Conservation (phyloP, 2,888 invertebrate genomes). For the Keiferia lycopersicella region DNA sequence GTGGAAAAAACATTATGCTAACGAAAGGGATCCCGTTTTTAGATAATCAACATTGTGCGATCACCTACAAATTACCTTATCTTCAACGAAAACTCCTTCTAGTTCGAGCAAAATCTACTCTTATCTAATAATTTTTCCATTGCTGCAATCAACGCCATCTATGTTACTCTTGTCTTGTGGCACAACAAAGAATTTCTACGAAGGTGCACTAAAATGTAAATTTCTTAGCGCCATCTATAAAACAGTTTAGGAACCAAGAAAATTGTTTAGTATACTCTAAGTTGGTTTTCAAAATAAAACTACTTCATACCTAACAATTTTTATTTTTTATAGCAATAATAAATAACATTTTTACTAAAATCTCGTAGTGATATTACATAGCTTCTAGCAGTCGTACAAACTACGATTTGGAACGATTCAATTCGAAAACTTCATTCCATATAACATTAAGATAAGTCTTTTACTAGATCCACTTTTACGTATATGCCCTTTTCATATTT, state of each 20-base stretch:
- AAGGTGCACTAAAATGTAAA: background rate
- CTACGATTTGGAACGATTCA: background rate
- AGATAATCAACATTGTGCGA: too few relatives aligned
- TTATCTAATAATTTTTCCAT: too few relatives aligned
- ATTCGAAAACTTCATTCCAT: background rate
- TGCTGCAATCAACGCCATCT: too few relatives aligned
- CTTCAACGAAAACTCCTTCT: too few relatives aligned
- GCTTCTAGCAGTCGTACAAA: background rate
- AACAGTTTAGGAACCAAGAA: background rate
- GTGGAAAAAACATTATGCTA: too few relatives aligned
- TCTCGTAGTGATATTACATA: constrained; percentile 14
- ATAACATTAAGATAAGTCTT: constrained; percentile 7
- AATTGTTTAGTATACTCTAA: background rate
- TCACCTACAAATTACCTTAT: too few relatives aligned
- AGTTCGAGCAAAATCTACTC: too few relatives aligned
- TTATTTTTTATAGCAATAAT: constrained; percentile 22
- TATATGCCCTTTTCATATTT: background rate
- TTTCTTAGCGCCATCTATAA: background rate
- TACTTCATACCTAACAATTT: background rate
- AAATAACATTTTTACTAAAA: constrained; percentile 21
- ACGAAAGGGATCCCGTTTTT: too few relatives aligned
- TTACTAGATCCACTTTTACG: background rate
- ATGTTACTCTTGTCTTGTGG: too few relatives aligned
- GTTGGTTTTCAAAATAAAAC: background rate
- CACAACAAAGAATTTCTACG: too few relatives aligned